phyloP scores from a whole-genome alignment of 2,113 vertebrate species.

The Vanacampus margaritifer region DNA sequence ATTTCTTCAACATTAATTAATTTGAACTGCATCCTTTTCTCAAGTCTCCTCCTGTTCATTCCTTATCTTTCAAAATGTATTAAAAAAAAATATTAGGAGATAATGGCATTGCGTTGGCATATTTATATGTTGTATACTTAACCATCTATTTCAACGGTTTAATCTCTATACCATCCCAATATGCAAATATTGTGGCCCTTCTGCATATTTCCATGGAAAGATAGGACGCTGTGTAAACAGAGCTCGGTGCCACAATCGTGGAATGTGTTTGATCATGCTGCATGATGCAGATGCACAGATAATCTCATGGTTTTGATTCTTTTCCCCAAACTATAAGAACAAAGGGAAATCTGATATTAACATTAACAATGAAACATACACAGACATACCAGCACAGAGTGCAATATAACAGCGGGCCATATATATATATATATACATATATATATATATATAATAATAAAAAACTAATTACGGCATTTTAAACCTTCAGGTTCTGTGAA shows the following conservation, averaged over 20 bases:
- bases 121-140: conserved; percentile 24
- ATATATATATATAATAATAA: too few relatives aligned
- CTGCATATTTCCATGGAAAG: conserved; percentile 46
- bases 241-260: conserved; percentile 36
- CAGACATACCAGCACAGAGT: neutral
- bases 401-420: neutral
- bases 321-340: conserved; percentile 24
- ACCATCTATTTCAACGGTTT: conserved; percentile 40
- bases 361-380: neutral
- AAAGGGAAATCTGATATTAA: conserved; percentile 9
- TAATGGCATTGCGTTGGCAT: conserved; percentile 51
- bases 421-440: too few relatives aligned
- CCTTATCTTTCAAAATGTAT: too few relatives aligned
- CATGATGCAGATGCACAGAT: conserved; percentile 45
- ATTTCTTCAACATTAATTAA: too few relatives aligned
- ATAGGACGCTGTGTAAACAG: conserved; percentile 46
- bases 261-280: conserved; percentile 47
- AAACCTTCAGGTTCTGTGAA: conserved; percentile 8
- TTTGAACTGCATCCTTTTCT: too few relatives aligned
- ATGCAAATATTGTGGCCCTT: conserved; percentile 52
- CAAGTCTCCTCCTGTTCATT: too few relatives aligned
- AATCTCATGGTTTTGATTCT: conserved; percentile 15
- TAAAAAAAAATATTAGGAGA: conserved; percentile 37
- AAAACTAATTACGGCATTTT: conserved; percentile 20
- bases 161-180: conserved; percentile 46